Conservation (phyloP, 2,113 vertebrate species). For the Dolichotis patagonum region DNA sequence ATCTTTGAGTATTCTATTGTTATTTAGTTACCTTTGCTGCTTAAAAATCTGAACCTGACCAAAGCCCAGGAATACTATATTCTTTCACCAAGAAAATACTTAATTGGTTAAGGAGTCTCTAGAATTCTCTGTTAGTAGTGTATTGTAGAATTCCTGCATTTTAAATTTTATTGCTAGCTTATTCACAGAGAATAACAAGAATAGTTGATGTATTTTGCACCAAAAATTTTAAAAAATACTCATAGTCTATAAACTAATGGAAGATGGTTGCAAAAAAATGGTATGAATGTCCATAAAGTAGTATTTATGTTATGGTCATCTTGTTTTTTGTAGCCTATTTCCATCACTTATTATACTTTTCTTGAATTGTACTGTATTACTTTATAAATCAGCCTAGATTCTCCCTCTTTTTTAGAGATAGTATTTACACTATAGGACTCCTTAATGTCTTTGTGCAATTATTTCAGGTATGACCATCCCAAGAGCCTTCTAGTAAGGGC, state of each 20-base stretch:
- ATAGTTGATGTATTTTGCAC: not conserved
- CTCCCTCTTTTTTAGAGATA: not conserved
- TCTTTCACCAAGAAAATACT: not conserved
- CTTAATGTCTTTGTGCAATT: not conserved
- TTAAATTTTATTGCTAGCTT: not conserved
- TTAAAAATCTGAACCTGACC: not conserved
- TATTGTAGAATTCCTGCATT: not conserved
- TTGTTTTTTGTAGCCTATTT: not conserved
- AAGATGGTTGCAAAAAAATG: not conserved
- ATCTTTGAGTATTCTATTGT: not conserved
- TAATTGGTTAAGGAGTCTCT: not conserved
- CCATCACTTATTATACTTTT: not conserved
- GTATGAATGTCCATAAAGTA: not conserved
- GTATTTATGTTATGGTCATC: not conserved
- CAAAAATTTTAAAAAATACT: not conserved
- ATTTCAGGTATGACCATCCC: not conserved
- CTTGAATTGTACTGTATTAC: not conserved
- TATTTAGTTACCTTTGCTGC: not conserved
- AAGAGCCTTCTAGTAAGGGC: not conserved
- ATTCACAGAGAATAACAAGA: not conserved
- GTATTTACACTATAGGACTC: accelerated
- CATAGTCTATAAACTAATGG: not conserved
- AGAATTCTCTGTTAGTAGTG: not conserved
- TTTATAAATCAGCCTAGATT: not conserved
- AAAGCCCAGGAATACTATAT: not conserved